Base-by-base conservation (phyloP, 2,888 invertebrate genomes). In the Amblyjoppa fuscipennis region DNA sequence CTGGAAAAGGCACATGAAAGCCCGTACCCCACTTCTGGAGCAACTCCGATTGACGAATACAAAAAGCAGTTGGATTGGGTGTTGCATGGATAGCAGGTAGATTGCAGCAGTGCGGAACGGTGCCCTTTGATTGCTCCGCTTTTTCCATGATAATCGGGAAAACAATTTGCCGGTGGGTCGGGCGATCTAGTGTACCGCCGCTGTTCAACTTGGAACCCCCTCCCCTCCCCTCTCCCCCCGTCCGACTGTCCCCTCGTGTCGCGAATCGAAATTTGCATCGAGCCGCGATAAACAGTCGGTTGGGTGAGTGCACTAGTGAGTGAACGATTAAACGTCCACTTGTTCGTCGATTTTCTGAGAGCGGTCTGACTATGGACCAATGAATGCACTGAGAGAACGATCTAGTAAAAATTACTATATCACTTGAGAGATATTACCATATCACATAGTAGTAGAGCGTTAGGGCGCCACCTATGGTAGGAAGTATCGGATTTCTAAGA, bases 81-180 rank as follows among this genome's bases (percentile, higher is more conserved):
- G 69, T 38, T 16, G 38, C 28, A 34, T 13, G n/a, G 13, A 45
- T 49, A 13, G 28, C 16, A 28, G 49, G 20, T 71, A 41, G 77
- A 41, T 73, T 49, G 25, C 25, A 61, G 59, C 31, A 81, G 64
- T 51, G 41, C 31, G 75, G 75, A 56, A 78, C 66, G 77, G 20
- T 16, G 80, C 79, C 73, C 82, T 84, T 87, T 84, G 82, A 80
- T 82, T 80, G 79, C 59, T 66, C 28, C 70, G 79, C 68, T 81
- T 83, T 86, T 86, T 75, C 82, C 75, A 69, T 73, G 82, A 88
- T 89, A 87, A 89, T 89, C 87, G 88, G 78, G 74, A 86, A 89
- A 89, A 89, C 89, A 89, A 89, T 89, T 89, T 89, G 83, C 80
- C 82, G 87, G 83, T 69, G 76, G 74, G 49, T 73, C 79, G 84